These are phyloP conservation scores for Oxyruncus cristatus DNA, from an alignment of 2,113 vertebrate species.

Conservation along the genomic window DNA sequence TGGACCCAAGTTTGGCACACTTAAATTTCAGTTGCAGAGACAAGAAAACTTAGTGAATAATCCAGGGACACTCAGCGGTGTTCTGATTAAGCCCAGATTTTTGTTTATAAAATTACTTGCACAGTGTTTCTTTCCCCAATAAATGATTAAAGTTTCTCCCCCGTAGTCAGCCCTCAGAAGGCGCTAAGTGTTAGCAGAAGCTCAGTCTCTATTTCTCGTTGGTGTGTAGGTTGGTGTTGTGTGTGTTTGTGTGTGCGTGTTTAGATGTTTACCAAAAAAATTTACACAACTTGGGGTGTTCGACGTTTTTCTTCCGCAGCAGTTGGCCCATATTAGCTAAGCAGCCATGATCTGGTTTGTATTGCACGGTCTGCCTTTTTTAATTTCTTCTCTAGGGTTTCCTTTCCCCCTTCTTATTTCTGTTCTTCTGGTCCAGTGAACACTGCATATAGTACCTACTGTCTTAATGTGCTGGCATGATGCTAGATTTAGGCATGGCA, in stretches of 20 bases:
- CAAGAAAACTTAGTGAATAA: not conserved
- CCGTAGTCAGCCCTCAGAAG: not conserved
- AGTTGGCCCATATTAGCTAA: constrained; percentile 99
- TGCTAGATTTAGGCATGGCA: constrained; percentile 99
- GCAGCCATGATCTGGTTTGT: constrained; percentile 99
- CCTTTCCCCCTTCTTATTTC: constrained; percentile 81
- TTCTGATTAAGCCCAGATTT: not conserved
- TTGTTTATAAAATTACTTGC: not conserved
- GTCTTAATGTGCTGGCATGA: constrained; percentile 99
- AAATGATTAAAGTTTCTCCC: not conserved
- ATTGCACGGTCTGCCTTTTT: constrained; percentile 99
- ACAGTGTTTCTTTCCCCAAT: not conserved
- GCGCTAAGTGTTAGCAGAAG: constrained; percentile 40
- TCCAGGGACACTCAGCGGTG: not conserved
- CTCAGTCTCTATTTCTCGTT: constrained; percentile 64
- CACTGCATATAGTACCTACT: constrained; percentile 98
- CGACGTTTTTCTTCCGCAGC: constrained; percentile 99
- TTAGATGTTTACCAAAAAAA: constrained; percentile 89
- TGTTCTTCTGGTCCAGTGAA: constrained; percentile 94
- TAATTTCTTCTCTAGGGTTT: constrained; percentile 84
- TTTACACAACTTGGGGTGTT: constrained; percentile 99
- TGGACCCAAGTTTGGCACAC: not conserved
- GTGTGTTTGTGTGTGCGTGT: constrained; percentile 88
- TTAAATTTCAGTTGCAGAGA: not conserved
- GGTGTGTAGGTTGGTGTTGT: constrained; percentile 80